These are phyloP conservation scores for Pseudobourletiella spinata DNA, from an alignment of 1,140 invertebrate genomes.

Conservation along the genomic window DNA sequence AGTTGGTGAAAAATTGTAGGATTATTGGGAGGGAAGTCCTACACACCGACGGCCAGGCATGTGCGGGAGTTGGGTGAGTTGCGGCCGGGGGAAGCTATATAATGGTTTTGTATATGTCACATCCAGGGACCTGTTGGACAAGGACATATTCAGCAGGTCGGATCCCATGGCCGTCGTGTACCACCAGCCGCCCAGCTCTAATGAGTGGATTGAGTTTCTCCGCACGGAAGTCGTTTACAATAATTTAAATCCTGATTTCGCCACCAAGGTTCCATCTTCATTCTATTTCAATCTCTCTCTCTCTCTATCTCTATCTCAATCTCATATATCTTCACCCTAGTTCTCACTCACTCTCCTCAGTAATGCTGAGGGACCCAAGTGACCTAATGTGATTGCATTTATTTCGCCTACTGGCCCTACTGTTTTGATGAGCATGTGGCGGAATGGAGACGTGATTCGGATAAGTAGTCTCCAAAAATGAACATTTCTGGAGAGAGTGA, in stretches of 20 bases:
- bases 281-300: no score
- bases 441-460: background rate
- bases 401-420: background rate
- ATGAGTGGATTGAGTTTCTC: slow-evolving; percentile 48
- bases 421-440: background rate
- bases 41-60: background rate
- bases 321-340: background rate
- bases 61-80: background rate
- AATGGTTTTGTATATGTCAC: background rate
- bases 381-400: background rate
- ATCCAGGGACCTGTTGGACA: slow-evolving; percentile 47
- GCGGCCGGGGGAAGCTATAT: background rate
- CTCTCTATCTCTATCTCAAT: no score
- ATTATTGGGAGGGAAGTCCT: no score
- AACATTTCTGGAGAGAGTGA: background rate
- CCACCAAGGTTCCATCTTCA: slow-evolving; percentile 8
- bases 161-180: slow-evolving; percentile 54
- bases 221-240: slow-evolving; percentile 53
- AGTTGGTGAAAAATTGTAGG: no score
- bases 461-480: background rate
- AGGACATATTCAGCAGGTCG: slow-evolving; percentile 53
- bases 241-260: slow-evolving; percentile 42
- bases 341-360: background rate
- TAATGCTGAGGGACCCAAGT: background rate
- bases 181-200: slow-evolving; percentile 43